phyloP scores from a whole-genome alignment of 2,888 invertebrate species.

The Lepidocyrtinus sp. region DNA sequence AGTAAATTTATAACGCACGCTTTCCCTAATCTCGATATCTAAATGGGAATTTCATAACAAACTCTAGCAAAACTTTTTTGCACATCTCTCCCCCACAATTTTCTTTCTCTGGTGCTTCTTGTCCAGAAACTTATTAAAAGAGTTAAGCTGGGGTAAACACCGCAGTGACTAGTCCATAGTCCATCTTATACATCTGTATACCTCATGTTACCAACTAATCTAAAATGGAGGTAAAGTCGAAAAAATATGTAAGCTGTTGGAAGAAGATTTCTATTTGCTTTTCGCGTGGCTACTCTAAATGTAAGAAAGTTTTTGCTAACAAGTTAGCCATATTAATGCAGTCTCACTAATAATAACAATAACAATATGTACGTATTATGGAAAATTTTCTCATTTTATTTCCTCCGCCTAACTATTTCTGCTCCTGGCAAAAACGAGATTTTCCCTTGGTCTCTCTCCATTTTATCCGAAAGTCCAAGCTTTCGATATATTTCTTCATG shows the following conservation, averaged over 20 bases:
- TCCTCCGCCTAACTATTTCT: slow-evolving; percentile 10
- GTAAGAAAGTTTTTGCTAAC: background rate
- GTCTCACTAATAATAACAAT: slow-evolving; percentile 7
- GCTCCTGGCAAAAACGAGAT: background rate
- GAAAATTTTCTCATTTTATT: background rate
- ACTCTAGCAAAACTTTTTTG: slow-evolving; percentile 40
- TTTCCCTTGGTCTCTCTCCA: background rate
- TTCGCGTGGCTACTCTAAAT: background rate
- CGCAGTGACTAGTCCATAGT: too few relatives aligned
- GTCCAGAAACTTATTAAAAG: background rate
- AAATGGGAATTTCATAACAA: slow-evolving; percentile 56
- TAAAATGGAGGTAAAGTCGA: background rate
- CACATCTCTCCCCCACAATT: slow-evolving; percentile 19
- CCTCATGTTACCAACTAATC: background rate
- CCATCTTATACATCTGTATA: background rate
- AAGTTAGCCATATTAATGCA: slow-evolving; percentile 10
- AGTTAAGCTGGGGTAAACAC: background rate
- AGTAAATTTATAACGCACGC: slow-evolving; percentile 51
- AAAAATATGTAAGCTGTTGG: background rate
- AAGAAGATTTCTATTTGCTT: background rate
- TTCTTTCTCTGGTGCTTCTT: background rate
- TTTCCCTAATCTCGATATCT: slow-evolving; percentile 49
- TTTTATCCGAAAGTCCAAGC: slow-evolving; percentile 30
- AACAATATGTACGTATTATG: slow-evolving; percentile 25
- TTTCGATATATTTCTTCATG: slow-evolving; percentile 53